Evolutionary conservation across 1,140 invertebrate genomes (phyloP).

Genomic region (Calliopsis andreniformis): DNA sequence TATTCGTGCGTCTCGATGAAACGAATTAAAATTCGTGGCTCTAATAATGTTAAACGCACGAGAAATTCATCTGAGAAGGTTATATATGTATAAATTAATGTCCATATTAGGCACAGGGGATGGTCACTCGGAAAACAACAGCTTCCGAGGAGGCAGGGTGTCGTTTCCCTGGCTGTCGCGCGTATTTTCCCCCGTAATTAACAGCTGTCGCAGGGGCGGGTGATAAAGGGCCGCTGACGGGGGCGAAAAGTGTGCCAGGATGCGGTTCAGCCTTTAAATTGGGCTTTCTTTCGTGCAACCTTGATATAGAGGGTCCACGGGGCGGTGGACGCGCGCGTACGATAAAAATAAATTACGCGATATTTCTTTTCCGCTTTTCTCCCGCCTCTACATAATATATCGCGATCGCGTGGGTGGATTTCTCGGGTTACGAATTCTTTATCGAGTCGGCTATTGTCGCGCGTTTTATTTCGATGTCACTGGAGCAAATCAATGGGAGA

Average conservation of each 20-base stretch:
- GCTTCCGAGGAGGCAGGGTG: too few species aligned
- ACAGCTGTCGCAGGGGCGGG: constrained; percentile 12
- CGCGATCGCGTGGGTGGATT: constrained; percentile 19
- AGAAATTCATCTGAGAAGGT: background rate
- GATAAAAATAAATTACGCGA: constrained; percentile 51
- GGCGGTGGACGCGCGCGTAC: background rate
- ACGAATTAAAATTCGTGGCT: constrained; percentile 22
- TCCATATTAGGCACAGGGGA: background rate
- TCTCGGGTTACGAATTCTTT: constrained; percentile 48
- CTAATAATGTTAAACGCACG: background rate
- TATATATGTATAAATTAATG: too few species aligned
- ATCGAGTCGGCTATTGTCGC: constrained; percentile 25
- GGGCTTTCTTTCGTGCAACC: constrained; percentile 8
- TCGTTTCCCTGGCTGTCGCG: background rate
- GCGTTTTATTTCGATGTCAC: constrained; percentile 50
- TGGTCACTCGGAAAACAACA: background rate
- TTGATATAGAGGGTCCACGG: background rate
- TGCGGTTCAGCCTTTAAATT: constrained; percentile 38
- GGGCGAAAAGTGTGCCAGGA: constrained; percentile 2
- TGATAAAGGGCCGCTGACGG: background rate
- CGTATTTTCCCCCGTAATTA: constrained; percentile 25
- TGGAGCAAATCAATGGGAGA: constrained; percentile 53
- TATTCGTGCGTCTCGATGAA: background rate
- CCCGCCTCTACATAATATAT: constrained; percentile 1
- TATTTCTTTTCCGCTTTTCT: constrained; percentile 27